phyloP scores from a whole-genome alignment of 2,888 invertebrate species.

The Ommatoiulus sabulosus region DNA sequence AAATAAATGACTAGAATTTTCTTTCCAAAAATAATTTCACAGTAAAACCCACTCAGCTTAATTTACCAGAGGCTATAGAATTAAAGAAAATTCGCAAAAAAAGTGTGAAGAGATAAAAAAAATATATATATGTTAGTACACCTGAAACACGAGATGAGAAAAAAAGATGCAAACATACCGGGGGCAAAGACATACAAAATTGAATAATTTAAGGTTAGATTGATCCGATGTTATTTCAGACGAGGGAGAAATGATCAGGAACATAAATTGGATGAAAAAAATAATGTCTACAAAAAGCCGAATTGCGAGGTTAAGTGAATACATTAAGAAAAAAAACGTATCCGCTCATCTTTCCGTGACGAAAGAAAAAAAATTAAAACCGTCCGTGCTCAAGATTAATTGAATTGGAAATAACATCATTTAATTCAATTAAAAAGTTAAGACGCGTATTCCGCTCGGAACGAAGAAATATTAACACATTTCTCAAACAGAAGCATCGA shows the following conservation, averaged over 20 bases:
- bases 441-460: no score
- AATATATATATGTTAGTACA: no score
- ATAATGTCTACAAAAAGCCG: not conserved
- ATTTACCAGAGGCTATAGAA: not conserved
- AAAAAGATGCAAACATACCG: not conserved
- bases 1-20: not conserved
- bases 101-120: not conserved
- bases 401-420: not conserved
- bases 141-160: not conserved
- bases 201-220: slow-evolving; percentile 17
- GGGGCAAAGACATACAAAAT: not conserved
- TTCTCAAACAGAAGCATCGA: no score
- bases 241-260: not conserved
- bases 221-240: not conserved
- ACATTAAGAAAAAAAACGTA: no score
- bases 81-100: not conserved
- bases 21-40: not conserved
- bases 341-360: no score
- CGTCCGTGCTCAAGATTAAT: not conserved
- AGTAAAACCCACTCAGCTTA: not conserved
- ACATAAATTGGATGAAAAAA: not conserved
- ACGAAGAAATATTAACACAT: no score
- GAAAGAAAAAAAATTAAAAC: not conserved
- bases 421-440: not conserved
- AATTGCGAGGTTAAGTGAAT: not conserved